Evolutionary conservation across 2,113 vertebrate species (phyloP).

Genomic region (Narcine bancroftii): DNA sequence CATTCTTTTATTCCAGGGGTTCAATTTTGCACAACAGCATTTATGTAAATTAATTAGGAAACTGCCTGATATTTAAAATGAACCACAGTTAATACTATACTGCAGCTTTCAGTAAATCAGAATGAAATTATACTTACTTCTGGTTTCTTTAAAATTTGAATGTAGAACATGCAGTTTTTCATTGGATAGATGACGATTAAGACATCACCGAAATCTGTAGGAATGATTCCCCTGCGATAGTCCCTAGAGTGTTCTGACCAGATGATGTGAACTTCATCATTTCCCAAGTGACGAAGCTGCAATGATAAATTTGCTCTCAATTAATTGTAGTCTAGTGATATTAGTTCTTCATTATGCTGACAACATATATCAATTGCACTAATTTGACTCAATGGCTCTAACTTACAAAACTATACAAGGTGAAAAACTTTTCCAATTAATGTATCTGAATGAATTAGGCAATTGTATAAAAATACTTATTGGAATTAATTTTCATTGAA

Average conservation of each 20-base stretch:
- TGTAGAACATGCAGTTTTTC: constrained; percentile 96
- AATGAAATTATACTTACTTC: constrained; percentile 63
- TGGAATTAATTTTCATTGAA: not conserved
- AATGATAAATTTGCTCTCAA: constrained; percentile 56
- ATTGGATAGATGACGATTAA: constrained; percentile 94
- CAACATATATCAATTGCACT: not conserved
- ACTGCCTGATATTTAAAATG: not conserved
- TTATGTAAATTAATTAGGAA: not conserved
- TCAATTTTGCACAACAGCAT: too few relatives aligned
- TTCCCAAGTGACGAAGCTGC: constrained; percentile 97
- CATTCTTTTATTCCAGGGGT: too few relatives aligned
- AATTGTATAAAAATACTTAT: not conserved
- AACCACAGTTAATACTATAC: not conserved
- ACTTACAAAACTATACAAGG: not conserved
- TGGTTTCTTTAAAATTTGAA: constrained; percentile 88
- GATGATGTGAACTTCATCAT: constrained; percentile 96
- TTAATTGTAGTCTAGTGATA: constrained; percentile 50
- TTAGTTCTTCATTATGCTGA: constrained; percentile 4
- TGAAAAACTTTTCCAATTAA: constrained; percentile 12
- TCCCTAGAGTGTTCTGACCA: constrained; percentile 97
- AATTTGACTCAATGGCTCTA: not conserved
- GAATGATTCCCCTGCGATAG: constrained; percentile 91
- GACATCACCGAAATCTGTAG: constrained; percentile 95
- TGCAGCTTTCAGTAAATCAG: not conserved
- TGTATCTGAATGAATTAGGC: not conserved